Evolutionary conservation across 2,888 invertebrate species (phyloP).

Genomic region (Omphaloscelis lunosa): DNA sequence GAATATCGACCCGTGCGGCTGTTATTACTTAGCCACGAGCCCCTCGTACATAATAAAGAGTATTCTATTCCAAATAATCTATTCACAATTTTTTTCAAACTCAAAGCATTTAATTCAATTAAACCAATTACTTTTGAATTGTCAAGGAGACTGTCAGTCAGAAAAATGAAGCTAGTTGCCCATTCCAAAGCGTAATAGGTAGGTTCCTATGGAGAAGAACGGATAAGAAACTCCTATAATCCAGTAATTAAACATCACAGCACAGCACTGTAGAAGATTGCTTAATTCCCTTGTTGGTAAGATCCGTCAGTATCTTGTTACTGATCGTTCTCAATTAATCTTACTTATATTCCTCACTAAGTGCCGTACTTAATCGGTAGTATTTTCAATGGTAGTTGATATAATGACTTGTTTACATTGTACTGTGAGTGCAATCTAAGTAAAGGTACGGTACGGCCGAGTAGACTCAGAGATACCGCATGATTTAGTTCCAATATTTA

Average conservation of each 20-base stretch:
- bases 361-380: constrained; percentile 41
- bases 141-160: no score
- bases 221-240: background rate
- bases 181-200: no score
- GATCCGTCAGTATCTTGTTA: constrained; percentile 44
- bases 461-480: background rate
- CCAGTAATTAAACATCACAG: background rate
- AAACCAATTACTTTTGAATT: no score
- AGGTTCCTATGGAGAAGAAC: no score
- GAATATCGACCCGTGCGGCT: no score
- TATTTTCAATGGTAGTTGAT: constrained; percentile 21
- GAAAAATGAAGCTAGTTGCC: no score
- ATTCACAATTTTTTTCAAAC: background rate
- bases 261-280: constrained; percentile 4
- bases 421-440: constrained; percentile 8
- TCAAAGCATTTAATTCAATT: no score
- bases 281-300: constrained; percentile 32
- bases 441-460: background rate
- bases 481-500: constrained; percentile 4
- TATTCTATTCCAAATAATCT: background rate
- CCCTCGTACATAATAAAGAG: background rate
- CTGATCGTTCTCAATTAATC: constrained; percentile 36
- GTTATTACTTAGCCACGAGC: no score
- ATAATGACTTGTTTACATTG: constrained; percentile 18
- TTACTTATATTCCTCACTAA: constrained; percentile 33